Base-by-base conservation (phyloP, 2,797 vertebrate genomes). In the Poeciliopsis turneri region DNA sequence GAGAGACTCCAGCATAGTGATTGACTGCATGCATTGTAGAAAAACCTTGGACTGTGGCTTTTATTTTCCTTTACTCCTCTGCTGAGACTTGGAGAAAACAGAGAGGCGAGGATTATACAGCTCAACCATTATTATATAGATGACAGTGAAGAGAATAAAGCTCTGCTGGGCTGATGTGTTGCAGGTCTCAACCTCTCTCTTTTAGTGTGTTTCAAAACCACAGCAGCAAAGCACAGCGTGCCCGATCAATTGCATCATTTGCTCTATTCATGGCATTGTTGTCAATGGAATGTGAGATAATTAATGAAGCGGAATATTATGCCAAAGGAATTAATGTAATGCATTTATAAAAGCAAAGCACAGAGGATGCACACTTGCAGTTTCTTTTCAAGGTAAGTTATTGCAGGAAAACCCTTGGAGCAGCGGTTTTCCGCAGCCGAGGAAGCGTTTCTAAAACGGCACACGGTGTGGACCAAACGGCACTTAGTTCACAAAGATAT, bases 71-170 rank as follows among this genome's bases (percentile, higher is more conserved):
- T 28, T 82, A 80, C 85, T 87, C 81, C 86, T 88, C 88, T 53
- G 1, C 79, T 45, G 93, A 86, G 86, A 79, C 77, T 83, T 75
- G 45, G 77, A 36, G 39, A 89, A 70, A 89, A 88, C 72, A 36
- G 82, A 84, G 85, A 88, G 82, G 55, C 55, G 30, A 61, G 86
- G 90, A 93, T 93, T 91, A 88, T 89, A 85, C 83, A 82, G 73
- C 84, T 61, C 78, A 53, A 28, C 47, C 77, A 36, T 89, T 86
- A 87, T 90, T 90, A 86, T 76, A 69, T 78, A 64, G 81, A 79
- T 81, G 88, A 93, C 88, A 88, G 86, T 89, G 87, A 88, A 69
- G 76, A 88, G 86, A 86, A 86, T 86, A 87, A 82, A 88, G 87
- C 92, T 87, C 59, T 70, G 84, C 84, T 47, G 57, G 59, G 82